Conservation (phyloP, 2,888 invertebrate genomes). For the Dicyrtomina minuta region DNA sequence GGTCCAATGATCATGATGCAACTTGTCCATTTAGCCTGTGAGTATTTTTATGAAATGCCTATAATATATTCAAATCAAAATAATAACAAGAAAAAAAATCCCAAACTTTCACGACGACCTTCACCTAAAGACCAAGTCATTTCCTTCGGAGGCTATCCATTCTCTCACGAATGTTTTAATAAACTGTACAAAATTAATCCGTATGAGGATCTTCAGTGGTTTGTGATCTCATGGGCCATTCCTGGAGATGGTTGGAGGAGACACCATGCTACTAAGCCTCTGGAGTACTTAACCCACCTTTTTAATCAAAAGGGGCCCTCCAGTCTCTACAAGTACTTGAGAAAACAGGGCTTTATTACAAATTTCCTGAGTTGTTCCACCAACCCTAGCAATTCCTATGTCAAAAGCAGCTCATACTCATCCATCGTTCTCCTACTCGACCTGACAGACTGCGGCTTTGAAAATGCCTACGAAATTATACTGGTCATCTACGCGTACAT, state of each 20-base stretch:
- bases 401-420: constrained; percentile 34
- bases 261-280: constrained; percentile 36
- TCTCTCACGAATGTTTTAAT: too few species aligned
- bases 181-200: constrained; percentile 38
- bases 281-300: constrained; percentile 12
- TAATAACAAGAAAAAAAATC: neutral
- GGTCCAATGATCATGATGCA: constrained; percentile 34
- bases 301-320: constrained; percentile 3
- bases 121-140: neutral
- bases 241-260: constrained; percentile 36
- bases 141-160: constrained; percentile 23
- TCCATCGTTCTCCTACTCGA: constrained; percentile 32
- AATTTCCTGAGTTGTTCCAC: neutral
- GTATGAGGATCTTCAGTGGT: constrained; percentile 33
- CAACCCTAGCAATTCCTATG: constrained; percentile 20
- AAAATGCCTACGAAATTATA: constrained; percentile 32
- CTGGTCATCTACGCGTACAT: constrained; percentile 38
- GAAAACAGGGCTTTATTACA: neutral
- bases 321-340: constrained; percentile 16
- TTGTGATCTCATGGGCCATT: constrained; percentile 38
- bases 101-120: constrained; percentile 16
- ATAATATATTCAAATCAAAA: neutral
- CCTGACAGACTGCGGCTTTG: constrained; percentile 38
- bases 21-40: constrained; percentile 24
- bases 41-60: constrained; percentile 40